These are phyloP conservation scores for Melanotaenia duboulayi DNA, from an alignment of 2,113 vertebrate species.

Conservation along the genomic window DNA sequence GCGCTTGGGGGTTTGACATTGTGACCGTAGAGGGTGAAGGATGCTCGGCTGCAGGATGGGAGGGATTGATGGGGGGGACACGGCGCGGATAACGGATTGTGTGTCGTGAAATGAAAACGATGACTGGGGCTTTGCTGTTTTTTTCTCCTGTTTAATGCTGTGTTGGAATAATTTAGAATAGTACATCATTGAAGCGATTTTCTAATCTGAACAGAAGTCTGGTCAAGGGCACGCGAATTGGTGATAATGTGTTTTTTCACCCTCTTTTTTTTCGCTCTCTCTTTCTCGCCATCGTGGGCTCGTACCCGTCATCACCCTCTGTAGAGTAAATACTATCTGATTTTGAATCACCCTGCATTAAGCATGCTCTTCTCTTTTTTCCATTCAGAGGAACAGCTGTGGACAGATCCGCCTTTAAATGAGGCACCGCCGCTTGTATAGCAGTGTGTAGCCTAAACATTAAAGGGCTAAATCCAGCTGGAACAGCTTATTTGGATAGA, in stretches of 20 bases:
- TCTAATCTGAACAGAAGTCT: neutral
- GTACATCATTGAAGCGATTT: neutral
- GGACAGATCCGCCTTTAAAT: constrained; percentile 5
- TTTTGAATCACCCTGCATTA: constrained; percentile 1
- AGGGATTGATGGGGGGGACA: constrained; percentile 55
- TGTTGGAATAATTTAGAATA: neutral
- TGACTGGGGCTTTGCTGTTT: constrained; percentile 39
- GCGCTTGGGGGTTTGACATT: constrained; percentile 74
- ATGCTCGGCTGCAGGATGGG: constrained; percentile 71
- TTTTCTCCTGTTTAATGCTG: constrained; percentile 16
- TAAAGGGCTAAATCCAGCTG: constrained; percentile 2
- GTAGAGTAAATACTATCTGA: constrained; percentile 30
- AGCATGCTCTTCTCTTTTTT: constrained; percentile 14
- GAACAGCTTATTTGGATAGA: neutral
- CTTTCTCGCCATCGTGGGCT: neutral
- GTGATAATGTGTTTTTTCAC: constrained; percentile 22
- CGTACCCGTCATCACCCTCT: constrained; percentile 43
- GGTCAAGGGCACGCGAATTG: constrained; percentile 60
- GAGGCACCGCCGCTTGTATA: constrained; percentile 1
- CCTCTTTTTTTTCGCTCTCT: neutral
- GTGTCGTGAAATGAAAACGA: constrained; percentile 41
- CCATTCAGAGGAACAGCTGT: constrained; percentile 16
- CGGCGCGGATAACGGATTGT: constrained; percentile 52
- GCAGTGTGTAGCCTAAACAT: constrained; percentile 8
- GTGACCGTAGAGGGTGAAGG: constrained; percentile 78